Base-by-base conservation (phyloP, 2,888 invertebrate genomes). In the Temnothorax rugatulus region DNA sequence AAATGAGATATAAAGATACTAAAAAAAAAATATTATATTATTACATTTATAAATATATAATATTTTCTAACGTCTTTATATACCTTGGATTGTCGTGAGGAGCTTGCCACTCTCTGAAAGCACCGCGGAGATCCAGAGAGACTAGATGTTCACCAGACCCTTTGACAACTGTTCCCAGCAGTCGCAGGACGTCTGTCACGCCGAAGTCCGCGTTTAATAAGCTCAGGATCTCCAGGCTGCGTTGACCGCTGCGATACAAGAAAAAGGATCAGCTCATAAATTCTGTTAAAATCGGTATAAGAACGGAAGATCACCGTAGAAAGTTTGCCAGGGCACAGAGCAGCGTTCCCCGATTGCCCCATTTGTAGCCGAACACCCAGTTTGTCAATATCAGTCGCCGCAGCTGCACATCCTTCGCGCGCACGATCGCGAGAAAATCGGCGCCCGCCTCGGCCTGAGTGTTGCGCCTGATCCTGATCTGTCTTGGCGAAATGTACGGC, bases 351-450 rank as follows among this genome's bases (percentile, higher is more conserved):
- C 94, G 93, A 86, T 93, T 93, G 47, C 92, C 93, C 94, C 94
- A 95, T 82, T 95, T 95, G 84, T 94, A 94, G 82, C 95, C 94
- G 84, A 95, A 95, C 71, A 95, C 94, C 96, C 96, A 96, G 84
- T 95, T 94, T 41, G 95, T 95, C 75, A 96, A 93, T 86, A 94
- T 93, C 59, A 96, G 92, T 84, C 93, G 93, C 44, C 91, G 92
- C 29, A 96, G 90, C 87, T 95, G 95, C 3, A 95, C 95, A 64
- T 95, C 91, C 87, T 95, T 95, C 1, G 94, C 93, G 9, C 92
- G 90, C 7, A 95, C 92, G 25, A 95, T 92, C 15, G 93, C 91
- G 13, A 95, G 92, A 84, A 95, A 95, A 41, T 95, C 93, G 9
- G 95, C 94, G 2, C 94, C 93, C 2, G 95, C 94, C 71, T 95